Evolutionary conservation across 1,140 invertebrate species (phyloP), one percentile per base, ranked within the genome.

Genomic region (Formica exsecta): DNA sequence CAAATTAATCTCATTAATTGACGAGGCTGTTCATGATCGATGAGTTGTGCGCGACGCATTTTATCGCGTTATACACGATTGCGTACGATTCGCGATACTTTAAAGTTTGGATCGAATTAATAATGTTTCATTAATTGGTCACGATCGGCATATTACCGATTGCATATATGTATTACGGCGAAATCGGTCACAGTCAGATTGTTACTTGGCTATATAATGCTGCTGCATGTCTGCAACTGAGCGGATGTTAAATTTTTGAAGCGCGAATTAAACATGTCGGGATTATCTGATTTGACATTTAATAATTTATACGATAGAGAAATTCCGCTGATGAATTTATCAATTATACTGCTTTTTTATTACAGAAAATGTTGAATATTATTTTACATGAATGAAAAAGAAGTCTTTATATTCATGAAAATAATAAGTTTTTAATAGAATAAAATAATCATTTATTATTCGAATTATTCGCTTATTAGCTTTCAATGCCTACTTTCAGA

Each of bases 1-100:
- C 48, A n/a, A 74, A 83, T 83, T 73, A 73, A 83, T 74, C 25
- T 51, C 71, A 73, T 73, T 83, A 73, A 62, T 71, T 22, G 25
- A 25, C 8, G 19, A 44, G 36, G 44, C 54, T 73, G 13, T 41
- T 73, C 19, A 19, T 62, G 41, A 25, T 36, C 22, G 36, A 75
- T 11, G 54, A 62, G 16, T 22, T 76, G 57, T 32, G 36, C 32
- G 32, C 54, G 54, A 61, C 13, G 41, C 13, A n/a, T 74, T 83
- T 83, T 81, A 81, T 59, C 36, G 51, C 54, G 16, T 59, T 36
- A 57, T 44, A 29, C 44, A 59, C 19, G 19, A 59, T 44, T 1
- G 41, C 9, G 6, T 41, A 11, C 54, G 16, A 81, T 1, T 73
- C 25, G 6, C 29, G 25, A 61, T n/a, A 51, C 57, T 71, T 73